These are phyloP conservation scores for Palloptera scutellata DNA, from an alignment of 2,888 invertebrate genomes.

Conservation along the genomic window DNA sequence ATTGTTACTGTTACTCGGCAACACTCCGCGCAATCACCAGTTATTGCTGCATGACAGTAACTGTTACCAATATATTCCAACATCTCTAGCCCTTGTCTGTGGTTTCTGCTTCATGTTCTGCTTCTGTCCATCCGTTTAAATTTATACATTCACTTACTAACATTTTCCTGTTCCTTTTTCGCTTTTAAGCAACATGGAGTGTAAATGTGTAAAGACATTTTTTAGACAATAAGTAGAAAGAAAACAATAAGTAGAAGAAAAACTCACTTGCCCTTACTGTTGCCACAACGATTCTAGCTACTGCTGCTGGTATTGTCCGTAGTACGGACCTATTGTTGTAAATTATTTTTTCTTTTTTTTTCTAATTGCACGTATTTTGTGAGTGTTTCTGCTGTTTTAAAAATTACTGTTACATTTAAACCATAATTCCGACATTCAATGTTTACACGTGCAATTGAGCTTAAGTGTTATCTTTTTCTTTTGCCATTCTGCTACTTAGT, in stretches of 20 bases:
- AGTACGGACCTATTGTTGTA: too few species aligned
- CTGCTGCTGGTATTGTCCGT: not conserved
- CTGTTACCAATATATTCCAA: not conserved
- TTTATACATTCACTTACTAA: not conserved
- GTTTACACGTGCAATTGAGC: constrained; percentile 13
- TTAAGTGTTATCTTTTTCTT: not conserved
- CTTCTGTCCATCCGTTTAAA: not conserved
- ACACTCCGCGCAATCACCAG: too few species aligned
- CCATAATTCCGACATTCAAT: constrained; percentile 26
- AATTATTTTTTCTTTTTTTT: too few species aligned
- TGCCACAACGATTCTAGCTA: constrained; percentile 1
- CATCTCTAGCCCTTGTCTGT: not conserved
- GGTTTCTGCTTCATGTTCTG: not conserved
- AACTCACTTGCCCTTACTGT: not conserved
- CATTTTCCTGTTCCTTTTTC: not conserved
- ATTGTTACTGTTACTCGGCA: too few species aligned
- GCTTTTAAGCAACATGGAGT: not conserved
- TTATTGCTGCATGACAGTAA: too few species aligned
- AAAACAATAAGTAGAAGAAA: too few species aligned
- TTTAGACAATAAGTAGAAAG: not conserved
- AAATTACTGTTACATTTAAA: not conserved
- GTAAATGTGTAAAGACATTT: not conserved
- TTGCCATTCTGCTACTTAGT: constrained; percentile 29
- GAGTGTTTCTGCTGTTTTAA: not conserved
- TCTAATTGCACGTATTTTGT: not conserved